A percentile compares a stretch with the other conserved stretches of the same genome.
Evolutionary conservation across 1,140 invertebrate genomes (phyloP).

Genomic region (Nebria ingens): DNA sequence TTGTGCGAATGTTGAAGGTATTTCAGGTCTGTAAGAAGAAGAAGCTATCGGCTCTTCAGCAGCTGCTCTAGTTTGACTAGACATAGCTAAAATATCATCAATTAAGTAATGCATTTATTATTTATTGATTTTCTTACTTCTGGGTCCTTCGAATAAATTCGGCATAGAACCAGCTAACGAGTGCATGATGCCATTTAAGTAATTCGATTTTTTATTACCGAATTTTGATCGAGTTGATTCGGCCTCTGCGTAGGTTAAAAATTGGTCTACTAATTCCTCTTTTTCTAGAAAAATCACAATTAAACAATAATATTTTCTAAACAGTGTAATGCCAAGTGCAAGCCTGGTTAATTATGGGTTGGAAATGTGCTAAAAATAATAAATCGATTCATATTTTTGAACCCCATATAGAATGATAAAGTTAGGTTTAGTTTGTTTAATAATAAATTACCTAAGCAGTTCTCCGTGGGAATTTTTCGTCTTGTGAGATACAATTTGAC

Average conservation of each 20-base stretch:
- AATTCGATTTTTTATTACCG: not conserved
- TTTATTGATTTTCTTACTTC: not conserved
- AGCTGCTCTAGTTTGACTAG: not conserved
- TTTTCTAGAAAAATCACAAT: not conserved
- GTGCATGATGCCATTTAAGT: not conserved
- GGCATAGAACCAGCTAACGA: not conserved
- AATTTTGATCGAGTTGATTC: not conserved
- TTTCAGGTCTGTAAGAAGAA: not conserved
- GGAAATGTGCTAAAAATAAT: no score
- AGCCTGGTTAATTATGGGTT: no score
- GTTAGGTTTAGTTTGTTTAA: no score
- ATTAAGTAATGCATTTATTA: not conserved
- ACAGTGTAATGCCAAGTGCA: no score
- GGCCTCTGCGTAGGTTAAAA: not conserved
- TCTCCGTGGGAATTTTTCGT: not conserved
- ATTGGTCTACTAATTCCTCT: not conserved
- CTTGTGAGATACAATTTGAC: not conserved
- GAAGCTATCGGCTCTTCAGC: not conserved
- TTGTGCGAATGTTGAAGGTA: not conserved
- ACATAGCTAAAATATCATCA: not conserved
- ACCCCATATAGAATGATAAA: no score
- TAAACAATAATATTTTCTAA: not conserved
- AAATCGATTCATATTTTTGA: no score
- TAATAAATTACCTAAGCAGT: not conserved
- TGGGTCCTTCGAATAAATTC: not conserved